These are phyloP conservation scores for Acronicta leporina DNA, from an alignment of 2,888 invertebrate species.

Conservation along the genomic window DNA sequence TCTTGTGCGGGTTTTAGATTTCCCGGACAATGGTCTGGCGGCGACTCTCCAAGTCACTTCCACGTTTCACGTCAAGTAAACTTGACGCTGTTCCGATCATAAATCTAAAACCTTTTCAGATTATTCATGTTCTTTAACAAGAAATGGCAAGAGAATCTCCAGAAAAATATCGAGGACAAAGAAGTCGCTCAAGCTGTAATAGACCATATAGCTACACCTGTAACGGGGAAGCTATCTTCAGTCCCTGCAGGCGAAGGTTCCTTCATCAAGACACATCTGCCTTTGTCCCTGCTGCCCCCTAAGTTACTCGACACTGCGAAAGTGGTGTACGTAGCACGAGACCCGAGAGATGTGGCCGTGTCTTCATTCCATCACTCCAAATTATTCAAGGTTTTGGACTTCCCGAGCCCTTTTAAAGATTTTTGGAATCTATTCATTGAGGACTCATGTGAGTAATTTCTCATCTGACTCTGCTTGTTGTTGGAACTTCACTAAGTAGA, in stretches of 20 bases:
- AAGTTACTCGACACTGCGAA: slow-evolving; percentile 82
- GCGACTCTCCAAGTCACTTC: no score
- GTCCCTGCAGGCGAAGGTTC: slow-evolving; percentile 45
- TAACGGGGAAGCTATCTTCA: slow-evolving; percentile 24
- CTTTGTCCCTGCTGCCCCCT: slow-evolving; percentile 91
- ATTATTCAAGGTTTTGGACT: slow-evolving; percentile 59
- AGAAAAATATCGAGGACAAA: slow-evolving; percentile 5
- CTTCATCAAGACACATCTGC: slow-evolving; percentile 91
- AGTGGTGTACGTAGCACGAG: slow-evolving; percentile 93
- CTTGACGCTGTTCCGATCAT: no score
- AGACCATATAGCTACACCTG: slow-evolving; percentile 18
- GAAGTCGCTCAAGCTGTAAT: neutral
- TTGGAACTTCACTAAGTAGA: neutral
- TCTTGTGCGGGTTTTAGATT: no score
- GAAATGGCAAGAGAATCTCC: slow-evolving; percentile 33
- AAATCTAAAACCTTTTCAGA: slow-evolving; percentile 17
- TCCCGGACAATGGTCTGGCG: no score
- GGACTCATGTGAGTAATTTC: slow-evolving; percentile 71
- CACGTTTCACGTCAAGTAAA: no score
- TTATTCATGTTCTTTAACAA: slow-evolving; percentile 38
- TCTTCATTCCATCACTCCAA: slow-evolving; percentile 92
- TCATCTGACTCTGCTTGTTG: neutral
- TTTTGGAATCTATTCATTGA: slow-evolving; percentile 91
- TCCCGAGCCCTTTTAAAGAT: slow-evolving; percentile 85
- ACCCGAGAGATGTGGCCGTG: slow-evolving; percentile 94